Conservation (phyloP, 2,113 vertebrate genomes). For the Brienomyrus longianalis region DNA sequence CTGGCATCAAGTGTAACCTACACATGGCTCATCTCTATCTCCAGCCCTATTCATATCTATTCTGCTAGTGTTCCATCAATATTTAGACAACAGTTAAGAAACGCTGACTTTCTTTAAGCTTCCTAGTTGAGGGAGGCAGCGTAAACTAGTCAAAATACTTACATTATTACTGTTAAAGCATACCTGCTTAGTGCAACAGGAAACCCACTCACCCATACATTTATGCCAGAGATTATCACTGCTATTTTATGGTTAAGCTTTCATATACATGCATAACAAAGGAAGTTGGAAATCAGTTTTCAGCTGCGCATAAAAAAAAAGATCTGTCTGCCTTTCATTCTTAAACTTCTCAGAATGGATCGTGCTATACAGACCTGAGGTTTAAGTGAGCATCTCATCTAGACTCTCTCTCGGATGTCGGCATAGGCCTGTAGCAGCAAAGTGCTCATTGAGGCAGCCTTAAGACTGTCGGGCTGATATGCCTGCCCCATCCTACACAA, state of each 20-base stretch:
- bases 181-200: background rate
- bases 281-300: background rate
- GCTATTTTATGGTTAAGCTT: background rate
- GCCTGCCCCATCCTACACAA: background rate
- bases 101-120: background rate
- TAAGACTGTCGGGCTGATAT: background rate
- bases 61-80: background rate
- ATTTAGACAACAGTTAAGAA: background rate
- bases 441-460: background rate
- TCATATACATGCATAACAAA: background rate
- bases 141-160: background rate
- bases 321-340: background rate
- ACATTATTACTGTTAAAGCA: background rate
- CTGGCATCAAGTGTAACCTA: background rate
- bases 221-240: background rate
- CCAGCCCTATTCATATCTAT: background rate
- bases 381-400: too few relatives aligned
- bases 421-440: background rate
- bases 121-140: background rate
- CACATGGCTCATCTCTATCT: background rate
- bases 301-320: background rate
- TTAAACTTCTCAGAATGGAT: background rate
- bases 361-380: background rate
- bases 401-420: background rate
- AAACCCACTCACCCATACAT: background rate